Conservation (phyloP, 2,113 vertebrate genomes). For the Neotoma lepida region DNA sequence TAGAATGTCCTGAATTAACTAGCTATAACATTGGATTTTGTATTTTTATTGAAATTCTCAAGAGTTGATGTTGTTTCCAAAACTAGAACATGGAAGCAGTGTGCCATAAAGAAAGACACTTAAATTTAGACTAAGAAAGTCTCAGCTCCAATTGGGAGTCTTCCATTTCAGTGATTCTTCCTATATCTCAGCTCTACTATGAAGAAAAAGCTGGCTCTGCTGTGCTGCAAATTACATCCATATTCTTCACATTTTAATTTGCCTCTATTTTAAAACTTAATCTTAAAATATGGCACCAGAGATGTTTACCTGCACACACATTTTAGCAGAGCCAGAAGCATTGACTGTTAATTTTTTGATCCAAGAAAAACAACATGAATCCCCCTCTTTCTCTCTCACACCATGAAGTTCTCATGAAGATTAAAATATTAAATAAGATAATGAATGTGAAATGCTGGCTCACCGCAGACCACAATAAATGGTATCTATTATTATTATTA, state of each 20-base stretch:
- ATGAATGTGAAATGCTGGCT: background rate
- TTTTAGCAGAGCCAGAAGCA: background rate
- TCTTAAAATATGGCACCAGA: constrained; percentile 29
- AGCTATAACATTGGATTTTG: background rate
- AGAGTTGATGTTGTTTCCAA: constrained; percentile 45
- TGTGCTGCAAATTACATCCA: background rate
- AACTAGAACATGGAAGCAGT: background rate
- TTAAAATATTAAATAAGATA: constrained; percentile 26
- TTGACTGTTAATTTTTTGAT: background rate
- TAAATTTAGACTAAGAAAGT: constrained; percentile 45
- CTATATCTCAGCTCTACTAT: background rate
- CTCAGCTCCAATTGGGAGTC: background rate
- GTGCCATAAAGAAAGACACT: background rate
- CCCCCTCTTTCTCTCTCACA: too few species aligned
- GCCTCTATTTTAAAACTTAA: constrained; percentile 44
- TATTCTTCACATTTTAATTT: constrained; percentile 4
- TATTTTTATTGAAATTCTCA: constrained; percentile 43
- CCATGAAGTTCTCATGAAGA: background rate
- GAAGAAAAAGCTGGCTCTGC: background rate
- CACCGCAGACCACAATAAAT: background rate
- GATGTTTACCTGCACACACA: background rate
- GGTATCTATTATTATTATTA: background rate
- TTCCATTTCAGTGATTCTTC: background rate
- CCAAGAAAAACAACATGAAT: constrained; percentile 27
- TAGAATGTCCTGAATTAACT: background rate